Conservation (phyloP, 2,113 vertebrate genomes). For the Calyptommatus sinebrachiatus region DNA sequence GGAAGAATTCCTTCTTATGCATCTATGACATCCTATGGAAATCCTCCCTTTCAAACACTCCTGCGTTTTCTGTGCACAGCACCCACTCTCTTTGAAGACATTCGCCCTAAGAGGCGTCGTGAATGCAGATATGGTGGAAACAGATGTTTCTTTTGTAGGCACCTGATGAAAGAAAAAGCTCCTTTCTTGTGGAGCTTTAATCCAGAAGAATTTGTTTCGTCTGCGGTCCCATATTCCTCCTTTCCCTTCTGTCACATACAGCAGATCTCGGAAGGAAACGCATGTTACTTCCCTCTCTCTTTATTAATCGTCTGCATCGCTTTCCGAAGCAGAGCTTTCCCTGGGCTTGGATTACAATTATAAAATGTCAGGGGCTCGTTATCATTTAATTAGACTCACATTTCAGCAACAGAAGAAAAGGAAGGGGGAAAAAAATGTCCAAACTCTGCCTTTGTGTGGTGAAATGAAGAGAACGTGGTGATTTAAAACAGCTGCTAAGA, state of each 20-base stretch:
- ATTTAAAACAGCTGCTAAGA: constrained; percentile 65
- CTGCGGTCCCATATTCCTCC: neutral
- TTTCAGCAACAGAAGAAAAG: constrained; percentile 63
- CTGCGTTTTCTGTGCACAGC: neutral
- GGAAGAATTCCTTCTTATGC: neutral
- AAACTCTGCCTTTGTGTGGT: constrained; percentile 49
- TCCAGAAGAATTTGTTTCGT: neutral
- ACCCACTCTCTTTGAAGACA: neutral
- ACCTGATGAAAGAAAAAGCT: neutral
- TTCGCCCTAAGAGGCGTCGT: neutral
- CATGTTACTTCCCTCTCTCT: constrained; percentile 24
- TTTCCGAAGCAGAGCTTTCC: constrained; percentile 55
- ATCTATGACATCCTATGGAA: neutral
- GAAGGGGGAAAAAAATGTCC: constrained; percentile 38
- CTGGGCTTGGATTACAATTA: constrained; percentile 67
- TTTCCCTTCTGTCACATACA: neutral
- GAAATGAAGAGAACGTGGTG: constrained; percentile 65
- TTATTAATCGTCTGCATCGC: constrained; percentile 58
- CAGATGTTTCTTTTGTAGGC: neutral
- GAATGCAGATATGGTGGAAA: neutral
- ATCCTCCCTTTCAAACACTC: neutral
- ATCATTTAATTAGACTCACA: constrained; percentile 72
- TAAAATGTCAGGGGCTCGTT: constrained; percentile 72
- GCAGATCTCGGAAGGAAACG: rapidly evolving
- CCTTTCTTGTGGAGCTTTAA: neutral